phyloP scores from a whole-genome alignment of 2,113 vertebrate species.

The Pluvianellus socialis region DNA sequence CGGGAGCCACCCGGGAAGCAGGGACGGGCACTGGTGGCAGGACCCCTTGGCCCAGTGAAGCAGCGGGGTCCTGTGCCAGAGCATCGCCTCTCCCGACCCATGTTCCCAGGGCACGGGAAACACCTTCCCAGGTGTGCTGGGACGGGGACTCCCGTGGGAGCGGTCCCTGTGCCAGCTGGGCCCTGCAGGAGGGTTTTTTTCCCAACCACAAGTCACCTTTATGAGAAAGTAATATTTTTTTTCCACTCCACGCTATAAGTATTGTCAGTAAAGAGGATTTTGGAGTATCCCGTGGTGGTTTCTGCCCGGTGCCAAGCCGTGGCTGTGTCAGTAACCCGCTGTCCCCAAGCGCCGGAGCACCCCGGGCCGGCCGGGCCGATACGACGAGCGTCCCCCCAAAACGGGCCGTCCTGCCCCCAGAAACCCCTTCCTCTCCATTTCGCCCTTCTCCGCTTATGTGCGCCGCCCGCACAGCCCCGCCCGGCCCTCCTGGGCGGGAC shows the following conservation, averaged over 20 bases:
- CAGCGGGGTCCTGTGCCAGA: not conserved
- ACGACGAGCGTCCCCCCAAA: too few relatives aligned
- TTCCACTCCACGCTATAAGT: rapidly evolving
- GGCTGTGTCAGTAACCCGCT: not conserved
- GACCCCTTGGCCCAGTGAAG: too few relatives aligned
- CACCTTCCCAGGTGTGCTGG: rapidly evolving
- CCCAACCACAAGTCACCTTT: not conserved
- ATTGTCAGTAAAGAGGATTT: not conserved
- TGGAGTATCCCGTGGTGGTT: not conserved
- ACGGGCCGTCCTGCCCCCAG: not conserved
- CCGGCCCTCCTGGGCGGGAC: too few relatives aligned
- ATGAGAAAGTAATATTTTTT: not conserved
- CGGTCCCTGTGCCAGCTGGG: not conserved
- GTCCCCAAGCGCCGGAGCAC: too few relatives aligned
- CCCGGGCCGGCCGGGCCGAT: not conserved
- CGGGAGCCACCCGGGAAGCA: not conserved
- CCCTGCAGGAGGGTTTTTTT: not conserved
- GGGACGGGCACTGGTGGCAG: rapidly evolving
- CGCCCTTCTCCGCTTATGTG: too few relatives aligned
- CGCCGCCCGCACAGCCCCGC: not conserved
- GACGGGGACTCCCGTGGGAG: not conserved
- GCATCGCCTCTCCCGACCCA: rapidly evolving
- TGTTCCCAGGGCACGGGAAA: not conserved
- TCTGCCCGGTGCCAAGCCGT: rapidly evolving
- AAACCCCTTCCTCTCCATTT: rapidly evolving